Evolutionary conservation across 1,140 invertebrate species (phyloP).

Genomic region (Thereuonema tuberculata): DNA sequence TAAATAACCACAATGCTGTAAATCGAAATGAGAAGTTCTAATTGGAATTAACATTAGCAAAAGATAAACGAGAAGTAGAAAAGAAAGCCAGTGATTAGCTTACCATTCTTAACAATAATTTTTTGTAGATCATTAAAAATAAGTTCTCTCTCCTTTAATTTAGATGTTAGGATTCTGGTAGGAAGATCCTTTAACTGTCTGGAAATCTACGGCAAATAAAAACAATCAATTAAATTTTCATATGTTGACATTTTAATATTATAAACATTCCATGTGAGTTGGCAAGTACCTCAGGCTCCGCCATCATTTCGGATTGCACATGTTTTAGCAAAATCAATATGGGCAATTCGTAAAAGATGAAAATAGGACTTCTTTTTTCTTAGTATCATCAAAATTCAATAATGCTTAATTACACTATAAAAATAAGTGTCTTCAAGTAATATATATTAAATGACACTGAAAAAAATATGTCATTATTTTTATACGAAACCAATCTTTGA

Average conservation of each 20-base stretch:
- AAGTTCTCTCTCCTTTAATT: conserved; percentile 53
- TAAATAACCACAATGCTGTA: no score
- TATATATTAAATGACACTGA: background rate
- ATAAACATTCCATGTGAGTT: conserved; percentile 2
- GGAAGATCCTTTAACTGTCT: conserved; percentile 65
- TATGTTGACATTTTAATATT: background rate
- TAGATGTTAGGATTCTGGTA: conserved; percentile 57
- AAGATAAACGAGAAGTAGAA: no score
- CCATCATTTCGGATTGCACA: conserved; percentile 24
- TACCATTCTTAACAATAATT: conserved; percentile 50
- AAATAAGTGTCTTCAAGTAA: background rate
- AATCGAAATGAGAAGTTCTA: no score
- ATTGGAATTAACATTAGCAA: no score
- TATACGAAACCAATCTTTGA: background rate
- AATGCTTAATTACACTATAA: background rate
- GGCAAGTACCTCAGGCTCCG: conserved; percentile 26
- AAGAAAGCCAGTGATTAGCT: no score
- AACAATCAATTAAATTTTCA: background rate
- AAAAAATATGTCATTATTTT: background rate
- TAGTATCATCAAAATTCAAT: background rate
- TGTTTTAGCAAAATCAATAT: background rate
- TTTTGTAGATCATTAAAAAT: conserved; percentile 53
- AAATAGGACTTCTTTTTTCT: no score
- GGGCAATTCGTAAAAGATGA: background rate
- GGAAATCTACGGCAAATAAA: conserved; percentile 41